Evolutionary conservation across 2,797 vertebrate genomes (phyloP).

Genomic region (Pelobates cultripes): DNA sequence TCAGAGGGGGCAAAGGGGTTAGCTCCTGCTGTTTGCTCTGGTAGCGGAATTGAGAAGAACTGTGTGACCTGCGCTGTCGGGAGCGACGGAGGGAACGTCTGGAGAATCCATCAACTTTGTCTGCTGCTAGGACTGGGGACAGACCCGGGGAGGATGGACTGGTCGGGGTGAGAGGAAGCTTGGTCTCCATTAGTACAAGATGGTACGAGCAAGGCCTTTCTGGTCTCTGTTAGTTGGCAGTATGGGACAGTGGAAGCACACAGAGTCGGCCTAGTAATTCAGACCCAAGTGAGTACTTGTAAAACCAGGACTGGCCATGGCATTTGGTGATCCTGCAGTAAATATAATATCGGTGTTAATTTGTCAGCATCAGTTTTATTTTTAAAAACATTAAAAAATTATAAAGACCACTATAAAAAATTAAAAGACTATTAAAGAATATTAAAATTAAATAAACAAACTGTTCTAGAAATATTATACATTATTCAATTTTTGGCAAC

Average conservation of each 20-base stretch:
- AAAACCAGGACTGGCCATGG: constrained; percentile 29
- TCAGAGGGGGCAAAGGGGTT: constrained; percentile 87
- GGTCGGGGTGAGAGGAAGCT: constrained; percentile 81
- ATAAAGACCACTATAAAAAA: no score
- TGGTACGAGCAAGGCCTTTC: constrained; percentile 8
- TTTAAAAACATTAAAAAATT: no score
- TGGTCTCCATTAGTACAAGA: constrained; percentile 68
- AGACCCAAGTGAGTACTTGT: constrained; percentile 6
- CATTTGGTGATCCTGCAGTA: constrained; percentile 32
- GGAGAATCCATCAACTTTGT: constrained; percentile 93
- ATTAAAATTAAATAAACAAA: no score
- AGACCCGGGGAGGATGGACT: constrained; percentile 91
- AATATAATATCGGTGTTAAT: not conserved
- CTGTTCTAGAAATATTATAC: no score
- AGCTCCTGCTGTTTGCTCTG: constrained; percentile 95
- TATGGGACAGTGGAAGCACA: constrained; percentile 29
- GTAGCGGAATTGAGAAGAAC: constrained; percentile 93
- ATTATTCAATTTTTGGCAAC: no score
- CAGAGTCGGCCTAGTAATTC: constrained; percentile 47
- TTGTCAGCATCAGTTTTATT: no score
- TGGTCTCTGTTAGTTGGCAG: constrained; percentile 34
- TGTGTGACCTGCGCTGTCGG: constrained; percentile 88
- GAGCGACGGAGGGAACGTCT: constrained; percentile 89
- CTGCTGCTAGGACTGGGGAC: constrained; percentile 86
- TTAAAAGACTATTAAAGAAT: no score